phyloP scores from a whole-genome alignment of 2,888 invertebrate species.

The Malthinus flaveolus region DNA sequence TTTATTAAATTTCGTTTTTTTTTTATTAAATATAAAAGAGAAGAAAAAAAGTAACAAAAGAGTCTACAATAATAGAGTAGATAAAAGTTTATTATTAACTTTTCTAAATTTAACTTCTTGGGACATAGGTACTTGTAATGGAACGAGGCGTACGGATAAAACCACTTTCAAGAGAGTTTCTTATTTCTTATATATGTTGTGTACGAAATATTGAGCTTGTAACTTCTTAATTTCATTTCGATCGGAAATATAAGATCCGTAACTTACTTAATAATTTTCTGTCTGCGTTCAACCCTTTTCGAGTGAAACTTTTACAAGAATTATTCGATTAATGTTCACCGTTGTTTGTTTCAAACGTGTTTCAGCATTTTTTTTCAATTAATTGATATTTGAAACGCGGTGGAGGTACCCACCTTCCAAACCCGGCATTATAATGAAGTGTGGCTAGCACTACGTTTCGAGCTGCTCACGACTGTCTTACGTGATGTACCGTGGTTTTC shows the following conservation, averaged over 20 bases:
- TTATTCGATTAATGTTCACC: not conserved
- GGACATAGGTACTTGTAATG: constrained; percentile 5
- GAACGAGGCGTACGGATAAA: not conserved
- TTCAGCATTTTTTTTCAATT: too few species aligned
- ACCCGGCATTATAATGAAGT: too few species aligned
- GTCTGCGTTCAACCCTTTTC: not conserved
- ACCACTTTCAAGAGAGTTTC: not conserved
- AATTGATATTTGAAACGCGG: too few species aligned
- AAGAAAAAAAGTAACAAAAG: not conserved
- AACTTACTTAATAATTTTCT: constrained; percentile 1
- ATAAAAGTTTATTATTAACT: constrained; percentile 7
- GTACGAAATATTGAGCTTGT: not conserved
- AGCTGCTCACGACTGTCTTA: too few species aligned
- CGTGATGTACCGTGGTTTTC: too few species aligned
- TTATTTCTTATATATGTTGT: constrained; percentile 1
- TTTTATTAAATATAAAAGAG: not conserved
- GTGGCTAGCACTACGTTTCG: too few species aligned
- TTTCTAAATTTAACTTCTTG: not conserved
- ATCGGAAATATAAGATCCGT: not conserved
- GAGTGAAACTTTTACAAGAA: not conserved
- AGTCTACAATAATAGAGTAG: not conserved
- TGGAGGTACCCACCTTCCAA: too few species aligned
- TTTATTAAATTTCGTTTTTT: too few species aligned
- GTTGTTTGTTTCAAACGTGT: too few species aligned
- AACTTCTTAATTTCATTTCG: constrained; percentile 2